Conservation (phyloP, 2,797 vertebrate species). For the Euthynnus affinis region DNA sequence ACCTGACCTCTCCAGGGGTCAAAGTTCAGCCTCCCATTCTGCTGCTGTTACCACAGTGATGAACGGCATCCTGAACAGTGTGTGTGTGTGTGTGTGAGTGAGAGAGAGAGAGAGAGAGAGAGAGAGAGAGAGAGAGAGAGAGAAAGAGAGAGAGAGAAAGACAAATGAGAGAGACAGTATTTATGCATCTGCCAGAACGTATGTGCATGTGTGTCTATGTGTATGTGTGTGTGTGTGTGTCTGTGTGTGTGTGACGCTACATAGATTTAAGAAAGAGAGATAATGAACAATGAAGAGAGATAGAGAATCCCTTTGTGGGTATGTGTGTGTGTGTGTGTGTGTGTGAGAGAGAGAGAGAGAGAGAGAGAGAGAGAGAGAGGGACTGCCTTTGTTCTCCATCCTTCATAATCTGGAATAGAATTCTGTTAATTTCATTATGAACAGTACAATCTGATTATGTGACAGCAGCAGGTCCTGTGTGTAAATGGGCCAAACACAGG, state of each 20-base stretch:
- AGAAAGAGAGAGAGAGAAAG: background rate
- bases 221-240: conserved; percentile 25
- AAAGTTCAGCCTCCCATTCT: conserved; percentile 84
- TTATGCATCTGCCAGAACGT: conserved; percentile 33
- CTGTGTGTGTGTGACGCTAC: background rate
- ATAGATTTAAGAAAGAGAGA: conserved; percentile 36
- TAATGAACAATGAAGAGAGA: conserved; percentile 24
- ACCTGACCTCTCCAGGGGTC: conserved; percentile 83
- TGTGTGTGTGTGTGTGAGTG: conserved; percentile 26
- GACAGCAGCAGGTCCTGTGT: conserved; percentile 60
- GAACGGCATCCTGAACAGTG: conserved; percentile 77
- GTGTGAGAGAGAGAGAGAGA: too few species aligned
- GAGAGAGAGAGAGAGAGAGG: too few species aligned
- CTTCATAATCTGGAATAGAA: conserved; percentile 55
- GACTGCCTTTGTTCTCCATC: conserved; percentile 40
- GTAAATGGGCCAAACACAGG: conserved; percentile 24
- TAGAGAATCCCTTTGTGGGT: conserved; percentile 27
- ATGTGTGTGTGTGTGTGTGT: conserved; percentile 37
- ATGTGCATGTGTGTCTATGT: background rate
- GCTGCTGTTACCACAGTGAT: conserved; percentile 81
- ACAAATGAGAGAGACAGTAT: conserved; percentile 11
- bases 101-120: conserved; percentile 1
- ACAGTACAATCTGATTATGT: conserved; percentile 67
- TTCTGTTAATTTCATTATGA: conserved; percentile 67
- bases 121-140: conserved; percentile 12